These are phyloP conservation scores for Zaprionus africanus DNA, from an alignment of 1,140 invertebrate genomes.

Conservation along the genomic window DNA sequence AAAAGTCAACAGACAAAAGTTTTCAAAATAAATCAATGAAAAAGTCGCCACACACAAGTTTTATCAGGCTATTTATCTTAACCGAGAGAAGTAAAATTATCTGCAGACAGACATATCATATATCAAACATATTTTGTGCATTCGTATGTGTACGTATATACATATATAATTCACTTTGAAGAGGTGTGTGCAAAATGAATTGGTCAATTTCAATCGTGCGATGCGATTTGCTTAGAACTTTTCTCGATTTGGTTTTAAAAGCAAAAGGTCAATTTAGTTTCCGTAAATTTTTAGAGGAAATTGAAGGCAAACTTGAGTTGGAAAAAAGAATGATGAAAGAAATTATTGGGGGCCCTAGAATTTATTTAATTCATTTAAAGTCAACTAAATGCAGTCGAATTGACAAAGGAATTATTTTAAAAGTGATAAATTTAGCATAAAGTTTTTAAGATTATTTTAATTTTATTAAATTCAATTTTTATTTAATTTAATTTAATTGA, in stretches of 20 bases:
- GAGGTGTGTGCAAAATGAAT: neutral
- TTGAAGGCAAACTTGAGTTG: neutral
- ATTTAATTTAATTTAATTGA: no score
- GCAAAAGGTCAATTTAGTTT: neutral
- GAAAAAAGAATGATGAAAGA: neutral
- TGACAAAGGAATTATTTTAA: no score
- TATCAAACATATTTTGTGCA: neutral
- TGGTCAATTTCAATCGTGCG: no score
- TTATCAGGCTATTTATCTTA: conserved; percentile 8
- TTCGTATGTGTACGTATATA: neutral
- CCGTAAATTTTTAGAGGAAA: neutral
- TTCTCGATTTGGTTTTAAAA: neutral
- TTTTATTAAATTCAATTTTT: no score
- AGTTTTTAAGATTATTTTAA: no score
- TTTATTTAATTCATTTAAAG: no score
- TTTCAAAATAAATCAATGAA: conserved; percentile 3
- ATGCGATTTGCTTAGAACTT: neutral
- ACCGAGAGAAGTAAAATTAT: neutral
- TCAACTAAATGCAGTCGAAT: no score
- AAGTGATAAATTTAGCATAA: no score
- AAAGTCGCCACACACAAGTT: conserved; percentile 8
- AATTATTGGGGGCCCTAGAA: no score
- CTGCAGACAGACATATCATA: neutral
- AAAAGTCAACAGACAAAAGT: conserved; percentile 1
- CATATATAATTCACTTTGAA: neutral